These are phyloP conservation scores for Piscicola geometra DNA, from an alignment of 2,888 invertebrate genomes.

Conservation along the genomic window DNA sequence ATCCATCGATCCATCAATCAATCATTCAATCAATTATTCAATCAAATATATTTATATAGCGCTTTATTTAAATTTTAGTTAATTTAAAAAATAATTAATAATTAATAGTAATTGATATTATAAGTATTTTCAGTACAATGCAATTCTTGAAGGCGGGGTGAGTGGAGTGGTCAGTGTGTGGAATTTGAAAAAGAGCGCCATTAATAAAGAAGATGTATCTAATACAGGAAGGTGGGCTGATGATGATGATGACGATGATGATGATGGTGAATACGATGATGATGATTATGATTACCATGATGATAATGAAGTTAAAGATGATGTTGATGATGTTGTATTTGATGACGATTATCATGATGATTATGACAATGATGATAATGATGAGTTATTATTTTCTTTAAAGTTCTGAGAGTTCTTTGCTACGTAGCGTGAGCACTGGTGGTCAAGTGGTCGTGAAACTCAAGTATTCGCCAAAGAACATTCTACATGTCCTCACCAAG, in stretches of 20 bases:
- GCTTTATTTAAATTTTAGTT: no score
- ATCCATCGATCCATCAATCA: no score
- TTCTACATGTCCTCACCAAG: neutral
- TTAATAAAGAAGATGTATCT: neutral
- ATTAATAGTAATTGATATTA: no score
- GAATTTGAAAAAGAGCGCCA: no score
- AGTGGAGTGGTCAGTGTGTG: no score
- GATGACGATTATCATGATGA: neutral
- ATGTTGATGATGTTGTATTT: neutral
- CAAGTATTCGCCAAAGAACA: neutral
- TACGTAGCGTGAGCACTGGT: neutral
- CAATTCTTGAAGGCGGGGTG: neutral
- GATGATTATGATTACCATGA: neutral
- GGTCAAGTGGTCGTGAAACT: neutral
- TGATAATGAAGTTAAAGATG: neutral
- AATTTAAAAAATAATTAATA: no score
- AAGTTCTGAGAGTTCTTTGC: neutral
- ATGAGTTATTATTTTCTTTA: conserved; percentile 3
- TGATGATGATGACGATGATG: conserved; percentile 14
- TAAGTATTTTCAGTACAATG: no score
- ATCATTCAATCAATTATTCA: no score
- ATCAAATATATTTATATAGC: no score
- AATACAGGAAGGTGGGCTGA: neutral
- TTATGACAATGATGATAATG: conserved; percentile 7
- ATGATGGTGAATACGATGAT: conserved; percentile 20